phyloP scores from a whole-genome alignment of 2,888 invertebrate species.

The Eustalomyia histrio region DNA sequence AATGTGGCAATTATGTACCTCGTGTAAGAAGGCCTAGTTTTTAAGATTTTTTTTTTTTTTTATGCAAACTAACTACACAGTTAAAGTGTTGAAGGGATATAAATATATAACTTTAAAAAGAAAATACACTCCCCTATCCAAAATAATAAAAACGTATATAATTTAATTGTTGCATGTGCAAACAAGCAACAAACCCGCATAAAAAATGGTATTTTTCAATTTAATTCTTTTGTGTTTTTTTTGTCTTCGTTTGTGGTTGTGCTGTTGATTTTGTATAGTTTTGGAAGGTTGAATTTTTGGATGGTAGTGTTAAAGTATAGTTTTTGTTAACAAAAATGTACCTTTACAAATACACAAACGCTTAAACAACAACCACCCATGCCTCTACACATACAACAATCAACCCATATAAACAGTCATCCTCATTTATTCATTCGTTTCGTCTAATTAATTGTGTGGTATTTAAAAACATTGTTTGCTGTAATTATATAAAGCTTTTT shows the following conservation, averaged over 20 bases:
- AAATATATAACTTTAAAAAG: not conserved
- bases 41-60: not conserved
- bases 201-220: constrained; percentile 32
- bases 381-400: not conserved
- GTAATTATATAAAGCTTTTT: constrained; percentile 49
- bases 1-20: constrained; percentile 86
- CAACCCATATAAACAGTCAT: constrained; percentile 10
- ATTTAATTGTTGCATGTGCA: constrained; percentile 45
- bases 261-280: not conserved
- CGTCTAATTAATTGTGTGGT: constrained; percentile 57
- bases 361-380: not conserved
- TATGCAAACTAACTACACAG: not conserved
- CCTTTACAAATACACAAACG: not conserved
- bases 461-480: constrained; percentile 55
- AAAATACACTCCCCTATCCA: not conserved
- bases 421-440: constrained; percentile 37
- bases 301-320: constrained; percentile 11
- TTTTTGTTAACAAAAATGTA: constrained; percentile 22
- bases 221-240: not conserved
- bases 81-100: not conserved
- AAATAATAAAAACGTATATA: not conserved
- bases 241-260: not conserved
- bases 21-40: constrained; percentile 36
- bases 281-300: not conserved
- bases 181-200: constrained; percentile 27